phyloP scores from a whole-genome alignment of 1,140 invertebrate species.

The Calephelis nemesis region DNA sequence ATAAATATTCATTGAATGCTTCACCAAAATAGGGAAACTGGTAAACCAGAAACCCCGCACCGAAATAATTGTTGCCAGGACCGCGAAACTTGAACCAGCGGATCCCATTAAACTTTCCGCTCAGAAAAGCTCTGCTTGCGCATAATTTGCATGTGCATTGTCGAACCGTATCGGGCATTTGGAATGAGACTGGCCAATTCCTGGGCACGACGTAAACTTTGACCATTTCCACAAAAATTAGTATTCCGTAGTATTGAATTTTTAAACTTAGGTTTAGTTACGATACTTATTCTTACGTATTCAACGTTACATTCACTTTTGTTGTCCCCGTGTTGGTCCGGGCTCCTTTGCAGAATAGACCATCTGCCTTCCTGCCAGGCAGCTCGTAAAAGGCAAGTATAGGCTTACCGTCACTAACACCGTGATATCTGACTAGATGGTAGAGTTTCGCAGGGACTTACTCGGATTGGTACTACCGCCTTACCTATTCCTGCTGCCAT shows the following conservation, averaged over 20 bases:
- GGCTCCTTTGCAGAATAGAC: too few species aligned
- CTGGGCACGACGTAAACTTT: slow-evolving; percentile 62
- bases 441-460: too few species aligned
- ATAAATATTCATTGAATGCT: slow-evolving; percentile 48
- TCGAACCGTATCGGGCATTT: slow-evolving; percentile 71
- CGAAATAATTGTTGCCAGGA: slow-evolving; percentile 65
- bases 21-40: slow-evolving; percentile 44
- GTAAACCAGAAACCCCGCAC: slow-evolving; percentile 44
- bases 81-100: slow-evolving; percentile 55
- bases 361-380: too few species aligned
- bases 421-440: too few species aligned
- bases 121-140: slow-evolving; percentile 61
- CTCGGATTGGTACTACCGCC: too few species aligned
- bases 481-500: too few species aligned
- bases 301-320: not conserved
- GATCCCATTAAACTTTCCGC: slow-evolving; percentile 70
- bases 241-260: slow-evolving; percentile 10
- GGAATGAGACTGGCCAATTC: slow-evolving; percentile 59
- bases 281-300: not conserved
- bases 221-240: slow-evolving; percentile 32
- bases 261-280: not conserved
- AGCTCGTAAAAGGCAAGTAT: too few species aligned
- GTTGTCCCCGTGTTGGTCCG: too few species aligned
- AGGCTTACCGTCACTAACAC: too few species aligned
- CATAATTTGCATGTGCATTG: slow-evolving; percentile 76